Percentiles rank a stretch among this genome's conserved stretches.
phyloP scores from a whole-genome alignment of 2,113 vertebrate species.

The Cygnus atratus region DNA sequence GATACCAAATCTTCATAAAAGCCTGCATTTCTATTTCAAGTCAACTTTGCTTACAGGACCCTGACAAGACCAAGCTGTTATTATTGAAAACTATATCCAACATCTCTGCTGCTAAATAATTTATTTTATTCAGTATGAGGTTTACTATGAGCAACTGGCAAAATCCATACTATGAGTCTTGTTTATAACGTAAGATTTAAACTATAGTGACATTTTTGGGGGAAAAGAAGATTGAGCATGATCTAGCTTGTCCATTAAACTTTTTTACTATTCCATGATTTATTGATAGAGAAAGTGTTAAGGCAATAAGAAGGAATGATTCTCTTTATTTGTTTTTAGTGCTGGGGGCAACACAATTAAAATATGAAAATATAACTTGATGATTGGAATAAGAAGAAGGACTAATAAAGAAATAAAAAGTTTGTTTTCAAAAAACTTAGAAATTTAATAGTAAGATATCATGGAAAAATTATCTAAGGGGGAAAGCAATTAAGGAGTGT shows the following conservation, averaged over 20 bases:
- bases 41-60: neutral
- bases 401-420: neutral
- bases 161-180: neutral
- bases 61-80: neutral
- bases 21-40: neutral
- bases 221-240: neutral
- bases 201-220: neutral
- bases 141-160: neutral
- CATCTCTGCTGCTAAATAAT: neutral
- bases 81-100: neutral
- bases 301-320: neutral
- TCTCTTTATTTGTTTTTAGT: neutral
- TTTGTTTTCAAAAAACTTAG: neutral
- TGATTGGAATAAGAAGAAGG: neutral
- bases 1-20: neutral
- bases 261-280: neutral
- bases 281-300: neutral
- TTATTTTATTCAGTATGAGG: neutral
- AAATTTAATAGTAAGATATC: neutral
- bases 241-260: neutral
- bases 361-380: neutral
- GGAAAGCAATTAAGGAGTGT: neutral
- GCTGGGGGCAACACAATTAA: accelerated
- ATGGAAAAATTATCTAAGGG: neutral
- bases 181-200: neutral